A percentile compares a stretch with the other conserved stretches of the same genome.
Evolutionary conservation across 2,113 vertebrate species (phyloP).

Genomic region (Ophiodon elongatus): DNA sequence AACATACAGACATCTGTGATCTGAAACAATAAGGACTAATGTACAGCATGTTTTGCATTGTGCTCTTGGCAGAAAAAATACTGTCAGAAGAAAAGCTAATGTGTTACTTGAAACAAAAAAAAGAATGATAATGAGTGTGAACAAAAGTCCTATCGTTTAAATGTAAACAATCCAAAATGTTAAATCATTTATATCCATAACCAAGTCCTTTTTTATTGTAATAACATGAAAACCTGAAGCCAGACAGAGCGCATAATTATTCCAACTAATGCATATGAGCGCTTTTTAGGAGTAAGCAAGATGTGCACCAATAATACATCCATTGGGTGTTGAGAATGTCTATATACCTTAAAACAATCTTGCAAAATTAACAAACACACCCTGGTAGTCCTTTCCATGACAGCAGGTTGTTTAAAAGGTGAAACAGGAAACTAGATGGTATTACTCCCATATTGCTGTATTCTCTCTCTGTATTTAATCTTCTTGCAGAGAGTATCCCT

Average conservation of each 20-base stretch:
- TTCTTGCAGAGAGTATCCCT: constrained; percentile 66
- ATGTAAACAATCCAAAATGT: not conserved
- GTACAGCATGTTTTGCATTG: not conserved
- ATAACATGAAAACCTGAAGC: constrained; percentile 20
- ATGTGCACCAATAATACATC: not conserved
- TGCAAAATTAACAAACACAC: constrained; percentile 21
- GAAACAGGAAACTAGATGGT: constrained; percentile 60
- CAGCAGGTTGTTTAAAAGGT: constrained; percentile 54
- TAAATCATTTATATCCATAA: not conserved
- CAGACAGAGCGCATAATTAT: constrained; percentile 28
- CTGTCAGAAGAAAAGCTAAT: constrained; percentile 34
- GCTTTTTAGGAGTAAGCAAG: not conserved
- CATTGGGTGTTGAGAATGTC: not conserved
- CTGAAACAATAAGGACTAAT: constrained; percentile 17
- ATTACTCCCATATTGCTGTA: constrained; percentile 70
- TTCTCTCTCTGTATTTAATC: constrained; percentile 71
- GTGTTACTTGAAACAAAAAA: constrained; percentile 39
- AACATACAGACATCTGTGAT: constrained; percentile 19
- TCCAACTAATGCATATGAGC: constrained; percentile 41
- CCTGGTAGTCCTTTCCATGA: not conserved
- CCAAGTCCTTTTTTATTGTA: constrained; percentile 12
- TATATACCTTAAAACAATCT: constrained; percentile 2
- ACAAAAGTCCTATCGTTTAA: constrained; percentile 41
- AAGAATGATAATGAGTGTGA: constrained; percentile 21
- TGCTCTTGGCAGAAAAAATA: constrained; percentile 26